phyloP scores from a whole-genome alignment of 2,888 invertebrate species.

The Sphecodes monilicornis region DNA sequence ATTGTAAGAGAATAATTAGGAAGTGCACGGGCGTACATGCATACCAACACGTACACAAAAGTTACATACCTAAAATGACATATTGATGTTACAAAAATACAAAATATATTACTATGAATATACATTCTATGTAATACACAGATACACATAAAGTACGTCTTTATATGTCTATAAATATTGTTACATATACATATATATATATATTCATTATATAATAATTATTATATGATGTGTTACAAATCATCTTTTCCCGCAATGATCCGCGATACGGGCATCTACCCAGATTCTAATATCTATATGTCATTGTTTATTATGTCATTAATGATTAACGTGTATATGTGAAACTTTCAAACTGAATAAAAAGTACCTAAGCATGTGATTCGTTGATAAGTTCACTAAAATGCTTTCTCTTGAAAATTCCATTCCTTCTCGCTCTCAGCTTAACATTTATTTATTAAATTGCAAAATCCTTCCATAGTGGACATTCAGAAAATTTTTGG shows the following conservation, averaged over 20 bases:
- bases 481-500: no score
- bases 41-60: constrained; percentile 44
- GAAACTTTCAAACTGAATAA: constrained; percentile 77
- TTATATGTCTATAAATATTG: constrained; percentile 75
- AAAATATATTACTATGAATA: constrained; percentile 41
- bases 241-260: constrained; percentile 64
- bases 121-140: constrained; percentile 51
- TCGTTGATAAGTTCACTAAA: neutral
- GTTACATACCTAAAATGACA: constrained; percentile 71
- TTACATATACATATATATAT: constrained; percentile 62
- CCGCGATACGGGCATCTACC: constrained; percentile 62
- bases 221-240: constrained; percentile 69
- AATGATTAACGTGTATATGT: constrained; percentile 78
- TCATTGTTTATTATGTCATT: constrained; percentile 79
- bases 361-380: constrained; percentile 69
- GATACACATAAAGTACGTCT: constrained; percentile 67
- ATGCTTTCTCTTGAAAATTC: neutral
- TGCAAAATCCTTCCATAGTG: no score
- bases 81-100: constrained; percentile 68
- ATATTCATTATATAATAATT: constrained; percentile 67
- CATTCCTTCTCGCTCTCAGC: no score
- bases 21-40: constrained; percentile 17
- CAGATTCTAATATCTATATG: constrained; percentile 78
- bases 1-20: constrained; percentile 3
- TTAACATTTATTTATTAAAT: no score